Evolutionary conservation across 2,113 vertebrate species (phyloP).

Genomic region (Mormyrus iriodes): DNA sequence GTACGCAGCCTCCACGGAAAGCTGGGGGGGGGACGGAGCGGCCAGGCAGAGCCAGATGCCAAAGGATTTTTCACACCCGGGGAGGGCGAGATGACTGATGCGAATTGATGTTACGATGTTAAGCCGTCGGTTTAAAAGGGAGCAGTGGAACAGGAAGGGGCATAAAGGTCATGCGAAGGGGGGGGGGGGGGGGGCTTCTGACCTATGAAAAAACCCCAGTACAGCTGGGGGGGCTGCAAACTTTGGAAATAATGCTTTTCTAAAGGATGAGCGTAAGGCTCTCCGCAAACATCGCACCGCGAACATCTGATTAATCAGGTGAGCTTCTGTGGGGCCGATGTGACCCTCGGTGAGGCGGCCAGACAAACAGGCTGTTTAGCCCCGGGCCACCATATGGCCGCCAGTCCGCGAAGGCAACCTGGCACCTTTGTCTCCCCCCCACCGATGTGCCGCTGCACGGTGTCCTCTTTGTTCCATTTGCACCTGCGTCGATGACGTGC

Average conservation of each 20-base stretch:
- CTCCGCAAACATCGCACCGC: neutral
- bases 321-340: slow-evolving; percentile 35
- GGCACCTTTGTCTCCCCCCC: slow-evolving; percentile 28
- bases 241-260: neutral
- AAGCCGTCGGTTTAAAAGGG: slow-evolving; percentile 33
- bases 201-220: slow-evolving; percentile 33
- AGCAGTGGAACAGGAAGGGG: neutral
- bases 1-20: neutral
- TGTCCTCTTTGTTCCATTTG: slow-evolving; percentile 54
- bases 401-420: slow-evolving; percentile 53
- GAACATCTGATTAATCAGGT: neutral
- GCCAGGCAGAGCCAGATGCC: slow-evolving; percentile 36
- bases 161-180: neutral
- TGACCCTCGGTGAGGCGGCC: slow-evolving; percentile 63
- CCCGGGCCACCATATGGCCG: slow-evolving; percentile 67
- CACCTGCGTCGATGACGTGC: slow-evolving; percentile 34
- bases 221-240: neutral
- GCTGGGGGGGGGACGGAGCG: slow-evolving; percentile 33
- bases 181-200: slow-evolving; percentile 33
- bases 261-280: neutral
- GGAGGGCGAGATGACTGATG: slow-evolving; percentile 37
- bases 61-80: slow-evolving; percentile 43
- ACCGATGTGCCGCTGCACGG: slow-evolving; percentile 42
- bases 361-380: slow-evolving; percentile 65
- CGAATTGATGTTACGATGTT: slow-evolving; percentile 44